These are phyloP conservation scores for Cerceris rybyensis DNA, from an alignment of 2,888 invertebrate genomes.

Conservation along the genomic window DNA sequence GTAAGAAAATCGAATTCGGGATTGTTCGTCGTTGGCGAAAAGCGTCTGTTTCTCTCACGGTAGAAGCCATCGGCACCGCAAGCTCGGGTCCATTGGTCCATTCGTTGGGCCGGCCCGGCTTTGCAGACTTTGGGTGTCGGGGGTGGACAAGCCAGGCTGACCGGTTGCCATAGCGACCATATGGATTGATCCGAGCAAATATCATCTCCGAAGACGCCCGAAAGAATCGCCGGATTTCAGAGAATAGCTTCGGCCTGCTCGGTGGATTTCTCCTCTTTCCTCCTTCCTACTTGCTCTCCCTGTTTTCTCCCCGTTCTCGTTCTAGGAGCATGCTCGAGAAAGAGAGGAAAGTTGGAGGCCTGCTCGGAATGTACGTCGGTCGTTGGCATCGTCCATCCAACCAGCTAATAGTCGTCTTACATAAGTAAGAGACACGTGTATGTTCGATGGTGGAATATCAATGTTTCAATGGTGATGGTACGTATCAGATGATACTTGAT, in stretches of 20 bases:
- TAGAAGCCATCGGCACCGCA: constrained; percentile 59
- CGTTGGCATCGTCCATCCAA: constrained; percentile 23
- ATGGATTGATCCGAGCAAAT: constrained; percentile 82
- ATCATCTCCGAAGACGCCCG: constrained; percentile 81
- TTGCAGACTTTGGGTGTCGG: constrained; percentile 72
- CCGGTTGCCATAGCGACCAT: constrained; percentile 81
- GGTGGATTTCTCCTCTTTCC: constrained; percentile 49
- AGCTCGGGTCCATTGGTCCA: constrained; percentile 65
- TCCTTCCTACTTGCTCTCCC: constrained; percentile 15
- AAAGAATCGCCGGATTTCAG: constrained; percentile 80
- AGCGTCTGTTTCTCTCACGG: constrained; percentile 45
- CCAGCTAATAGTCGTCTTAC: constrained; percentile 26
- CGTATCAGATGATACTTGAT: neutral
- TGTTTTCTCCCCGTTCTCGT: constrained; percentile 25
- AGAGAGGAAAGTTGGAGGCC: constrained; percentile 45
- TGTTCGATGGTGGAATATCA: neutral
- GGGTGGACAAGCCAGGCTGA: constrained; percentile 79
- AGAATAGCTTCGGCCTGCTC: constrained; percentile 71
- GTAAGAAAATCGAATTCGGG: no score
- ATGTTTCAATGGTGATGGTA: neutral
- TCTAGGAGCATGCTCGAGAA: constrained; percentile 22
- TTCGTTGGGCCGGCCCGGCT: constrained; percentile 69
- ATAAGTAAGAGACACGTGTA: constrained; percentile 15
- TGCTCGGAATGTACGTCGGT: constrained; percentile 35
- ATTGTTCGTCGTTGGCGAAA: constrained; percentile 49